A percentile compares a stretch with the other conserved stretches of the same genome.
Evolutionary conservation across 2,797 vertebrate genomes (phyloP).

Genomic region (Emydoidea blandingii): DNA sequence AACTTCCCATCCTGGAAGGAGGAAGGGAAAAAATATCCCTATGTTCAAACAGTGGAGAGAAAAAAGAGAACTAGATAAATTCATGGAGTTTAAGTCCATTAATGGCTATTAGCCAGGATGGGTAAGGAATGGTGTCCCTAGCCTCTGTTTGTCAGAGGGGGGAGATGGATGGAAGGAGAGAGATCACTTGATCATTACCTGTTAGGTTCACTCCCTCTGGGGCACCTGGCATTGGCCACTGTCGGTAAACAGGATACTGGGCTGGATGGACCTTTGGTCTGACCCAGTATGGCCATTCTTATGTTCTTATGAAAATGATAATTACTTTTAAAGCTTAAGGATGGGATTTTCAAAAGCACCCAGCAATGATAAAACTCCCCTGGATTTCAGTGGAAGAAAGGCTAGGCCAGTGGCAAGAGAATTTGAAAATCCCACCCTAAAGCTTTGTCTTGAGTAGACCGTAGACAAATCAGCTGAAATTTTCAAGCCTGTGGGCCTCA

Average conservation of each 20-base stretch:
- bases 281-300: too few relatives aligned
- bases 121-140: too few relatives aligned
- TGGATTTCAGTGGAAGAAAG: neutral
- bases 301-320: neutral
- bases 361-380: neutral
- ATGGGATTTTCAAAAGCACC: neutral
- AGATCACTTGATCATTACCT: too few relatives aligned
- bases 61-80: too few relatives aligned
- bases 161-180: too few relatives aligned
- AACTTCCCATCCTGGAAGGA: neutral
- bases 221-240: too few relatives aligned
- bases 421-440: neutral
- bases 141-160: too few relatives aligned
- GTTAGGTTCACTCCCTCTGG: too few relatives aligned
- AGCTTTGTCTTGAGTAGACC: neutral
- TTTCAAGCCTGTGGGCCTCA: neutral
- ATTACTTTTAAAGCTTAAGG: neutral
- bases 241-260: too few relatives aligned
- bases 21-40: neutral
- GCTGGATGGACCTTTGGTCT: too few relatives aligned
- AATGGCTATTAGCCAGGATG: too few relatives aligned
- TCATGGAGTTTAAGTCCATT: too few relatives aligned
- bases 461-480: neutral
- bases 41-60: neutral
- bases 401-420: neutral